Evolutionary conservation across 2,113 vertebrate genomes (phyloP), one percentile per base, ranked within the genome.

Genomic region (Dunckerocampus dactyliophorus): DNA sequence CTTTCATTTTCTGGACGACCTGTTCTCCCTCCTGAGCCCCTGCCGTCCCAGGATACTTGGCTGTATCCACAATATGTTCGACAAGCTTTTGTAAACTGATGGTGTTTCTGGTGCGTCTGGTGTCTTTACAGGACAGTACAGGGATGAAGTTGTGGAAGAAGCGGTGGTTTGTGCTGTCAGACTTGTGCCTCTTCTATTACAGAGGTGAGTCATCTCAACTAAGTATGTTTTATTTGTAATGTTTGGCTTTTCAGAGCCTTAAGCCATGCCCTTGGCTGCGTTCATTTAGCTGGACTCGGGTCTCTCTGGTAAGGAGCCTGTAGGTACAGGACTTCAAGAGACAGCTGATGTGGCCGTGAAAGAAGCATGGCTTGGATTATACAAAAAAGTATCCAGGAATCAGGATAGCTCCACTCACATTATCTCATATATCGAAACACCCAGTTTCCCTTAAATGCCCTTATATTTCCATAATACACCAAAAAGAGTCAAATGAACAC

Each of bases 81-180:
- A 12, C 10, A 19, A 19, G 2, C 16, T 7, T 3, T 24, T 12
- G 47, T 4, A 39, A 43, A 31, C 13, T 69, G 46, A 80, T 47
- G 0, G 6, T 39, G 24, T 69, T 7, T 0, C 2, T 14, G 60
- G 0, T 65, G 62, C 3, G 37, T 68, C 55, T 71, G 62, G 51
- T 60, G 45, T 71, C 11, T 76, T 76, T 75, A 34, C 75, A 99
- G 97, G 97, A 98, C 71, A 99, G 96, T 20, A 94, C 96, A 11
- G 97, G 96, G 20, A 98, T 99, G 97, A 99, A 97, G 82, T 87
- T 99, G 43, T 99, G 97, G 97, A 99, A 99, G 80, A 99, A 99
- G 69, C 86, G 97, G 24, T 99, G 97, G 97, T 99, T 99, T 59
- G 95, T 98, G 75, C 92, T 99, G 58, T 97, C 92, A 1, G 97